Evolutionary conservation across 2,797 vertebrate genomes (phyloP).

Genomic region (Diceros bicornis): DNA sequence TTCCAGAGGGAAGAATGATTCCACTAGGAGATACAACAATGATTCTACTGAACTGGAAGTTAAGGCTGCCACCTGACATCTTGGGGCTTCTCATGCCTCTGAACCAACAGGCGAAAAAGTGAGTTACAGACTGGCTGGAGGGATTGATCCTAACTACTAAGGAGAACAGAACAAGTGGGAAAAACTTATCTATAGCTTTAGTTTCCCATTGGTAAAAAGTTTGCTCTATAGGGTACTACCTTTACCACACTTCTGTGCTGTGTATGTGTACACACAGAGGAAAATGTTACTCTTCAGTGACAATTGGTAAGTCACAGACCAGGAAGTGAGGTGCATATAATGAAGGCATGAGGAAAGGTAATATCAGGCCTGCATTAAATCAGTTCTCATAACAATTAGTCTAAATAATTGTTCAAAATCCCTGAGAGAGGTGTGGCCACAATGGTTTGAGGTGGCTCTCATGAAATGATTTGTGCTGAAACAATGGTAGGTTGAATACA

Average conservation of each 20-base stretch:
- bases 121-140: too few species aligned
- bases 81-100: too few species aligned
- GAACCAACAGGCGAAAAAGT: too few species aligned
- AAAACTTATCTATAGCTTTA: neutral
- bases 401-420: neutral
- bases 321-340: neutral
- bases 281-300: neutral
- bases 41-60: too few species aligned
- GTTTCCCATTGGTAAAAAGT: neutral
- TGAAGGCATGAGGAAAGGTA: neutral
- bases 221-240: neutral
- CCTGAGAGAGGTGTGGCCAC: neutral
- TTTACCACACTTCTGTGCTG: neutral
- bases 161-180: neutral
- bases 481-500: neutral
- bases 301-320: neutral
- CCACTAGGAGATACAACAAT: too few species aligned
- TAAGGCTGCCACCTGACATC: too few species aligned
- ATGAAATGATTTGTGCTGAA: neutral
- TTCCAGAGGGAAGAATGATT: too few species aligned
- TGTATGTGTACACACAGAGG: neutral
- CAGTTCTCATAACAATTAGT: neutral
- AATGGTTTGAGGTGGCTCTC: neutral
- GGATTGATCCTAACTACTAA: too few species aligned
- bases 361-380: neutral